Evolutionary conservation across 1,140 invertebrate genomes (phyloP), one percentile per base, ranked within the genome.

Genomic region (Drosophila chauvacae): DNA sequence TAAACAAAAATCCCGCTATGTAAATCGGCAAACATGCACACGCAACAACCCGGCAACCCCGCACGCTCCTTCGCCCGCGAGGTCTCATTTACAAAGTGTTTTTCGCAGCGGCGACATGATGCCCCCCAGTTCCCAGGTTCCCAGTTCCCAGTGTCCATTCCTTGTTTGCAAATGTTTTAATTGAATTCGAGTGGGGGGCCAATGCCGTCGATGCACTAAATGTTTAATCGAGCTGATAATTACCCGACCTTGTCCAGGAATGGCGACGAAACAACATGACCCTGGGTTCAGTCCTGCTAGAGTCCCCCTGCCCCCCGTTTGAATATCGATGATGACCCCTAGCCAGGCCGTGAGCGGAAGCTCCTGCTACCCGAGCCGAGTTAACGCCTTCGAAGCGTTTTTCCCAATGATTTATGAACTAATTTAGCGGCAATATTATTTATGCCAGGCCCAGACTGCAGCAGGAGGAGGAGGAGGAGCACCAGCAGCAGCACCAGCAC

Each of bases 1-100:
- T 86, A 80, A 86, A 87, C 70, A 86, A 71, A 68, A 79, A 83
- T 80, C 80, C 77, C 60, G 63, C 66, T 80, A 82, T 86, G 83
- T 87, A 80, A 86, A 87, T 82, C 55, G 59, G 59, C 83, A 82
- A 80, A 86, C 73, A 69, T 58, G 53, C 26, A 28, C 60, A 65
- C 63, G 47, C 73, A 80, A 35, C 33, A 30, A 35, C 56, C 10
- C 28, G 26, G 16, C 35, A 11, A 30, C 18, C 11, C 16, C 11
- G 11, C 11, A 5, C 11, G 4, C 11, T 2, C 20, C 28, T 28
- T 7, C 7, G 1, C 14, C 14, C 18, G 42, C 45, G 18, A 26
- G 26, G 28, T n/a, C 53, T 64, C 76, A 78, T 78, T 78, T 77
- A 78, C 76, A 78, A 78, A 78, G 74, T 78, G 75, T 35, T 62